These are phyloP conservation scores for Penaeus indicus DNA, from an alignment of 1,140 invertebrate species.

Conservation along the genomic window DNA sequence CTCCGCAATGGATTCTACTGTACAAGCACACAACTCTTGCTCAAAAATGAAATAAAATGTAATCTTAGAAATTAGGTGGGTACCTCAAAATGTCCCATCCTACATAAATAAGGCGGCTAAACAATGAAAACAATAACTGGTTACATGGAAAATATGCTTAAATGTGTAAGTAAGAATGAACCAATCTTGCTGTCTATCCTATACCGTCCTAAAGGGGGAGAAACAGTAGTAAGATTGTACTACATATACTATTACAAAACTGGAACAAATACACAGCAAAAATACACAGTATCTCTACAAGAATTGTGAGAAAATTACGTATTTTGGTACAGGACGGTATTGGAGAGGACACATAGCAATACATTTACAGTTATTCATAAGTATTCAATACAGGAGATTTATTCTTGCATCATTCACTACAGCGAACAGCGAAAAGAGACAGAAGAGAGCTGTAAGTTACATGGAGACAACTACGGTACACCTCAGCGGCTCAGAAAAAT, in stretches of 20 bases:
- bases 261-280: constrained; percentile 65
- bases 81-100: constrained; percentile 51
- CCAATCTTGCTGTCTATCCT: constrained; percentile 64
- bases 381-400: constrained; percentile 61
- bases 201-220: constrained; percentile 66
- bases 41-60: constrained; percentile 57
- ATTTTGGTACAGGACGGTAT: constrained; percentile 67
- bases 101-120: constrained; percentile 62
- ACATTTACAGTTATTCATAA: constrained; percentile 64
- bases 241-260: constrained; percentile 66
- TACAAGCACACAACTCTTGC: constrained; percentile 63
- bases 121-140: constrained; percentile 62
- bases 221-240: constrained; percentile 62
- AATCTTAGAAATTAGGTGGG: constrained; percentile 45
- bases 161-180: constrained; percentile 62
- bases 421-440: constrained; percentile 66
- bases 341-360: constrained; percentile 63
- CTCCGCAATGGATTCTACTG: constrained; percentile 59
- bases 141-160: constrained; percentile 58
- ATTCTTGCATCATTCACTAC: constrained; percentile 65
- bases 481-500: constrained; percentile 55
- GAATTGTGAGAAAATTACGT: constrained; percentile 65
- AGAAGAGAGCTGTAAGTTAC: constrained; percentile 64
- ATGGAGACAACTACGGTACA: constrained; percentile 64
- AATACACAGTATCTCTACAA: constrained; percentile 64